A percentile compares a stretch with the other conserved stretches of the same genome.
Conservation (phyloP, 2,113 vertebrate genomes). For the Benitochromis conjunctus region DNA sequence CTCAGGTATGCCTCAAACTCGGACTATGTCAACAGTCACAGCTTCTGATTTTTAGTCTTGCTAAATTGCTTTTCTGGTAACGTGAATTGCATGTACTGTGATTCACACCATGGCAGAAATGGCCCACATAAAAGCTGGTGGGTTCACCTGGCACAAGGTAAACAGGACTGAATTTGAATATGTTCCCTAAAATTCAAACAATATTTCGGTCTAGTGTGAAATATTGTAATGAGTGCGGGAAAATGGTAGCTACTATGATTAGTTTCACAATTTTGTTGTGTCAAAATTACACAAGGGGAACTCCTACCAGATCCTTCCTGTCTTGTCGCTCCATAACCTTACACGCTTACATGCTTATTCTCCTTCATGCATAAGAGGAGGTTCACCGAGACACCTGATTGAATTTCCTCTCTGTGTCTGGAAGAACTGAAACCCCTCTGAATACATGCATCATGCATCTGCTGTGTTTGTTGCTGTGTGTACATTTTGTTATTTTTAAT, state of each 20-base stretch:
- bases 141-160: neutral
- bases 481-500: neutral
- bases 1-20: neutral
- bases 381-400: neutral
- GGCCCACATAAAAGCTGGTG: neutral
- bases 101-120: neutral
- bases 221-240: neutral
- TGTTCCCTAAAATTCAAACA: neutral
- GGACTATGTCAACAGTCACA: neutral
- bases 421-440: neutral
- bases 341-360: neutral
- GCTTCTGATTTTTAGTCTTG: neutral
- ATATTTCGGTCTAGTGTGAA: neutral
- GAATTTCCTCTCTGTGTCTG: neutral
- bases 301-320: neutral
- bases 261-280: neutral
- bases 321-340: constrained; percentile 1
- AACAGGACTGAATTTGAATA: neutral
- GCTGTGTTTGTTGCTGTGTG: neutral
- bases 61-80: neutral
- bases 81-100: neutral
- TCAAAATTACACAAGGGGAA: neutral
- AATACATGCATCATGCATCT: no score
- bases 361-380: neutral
- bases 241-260: neutral